These are phyloP conservation scores for Callyntrura sp. DNA, from an alignment of 2,888 invertebrate genomes.

Conservation along the genomic window DNA sequence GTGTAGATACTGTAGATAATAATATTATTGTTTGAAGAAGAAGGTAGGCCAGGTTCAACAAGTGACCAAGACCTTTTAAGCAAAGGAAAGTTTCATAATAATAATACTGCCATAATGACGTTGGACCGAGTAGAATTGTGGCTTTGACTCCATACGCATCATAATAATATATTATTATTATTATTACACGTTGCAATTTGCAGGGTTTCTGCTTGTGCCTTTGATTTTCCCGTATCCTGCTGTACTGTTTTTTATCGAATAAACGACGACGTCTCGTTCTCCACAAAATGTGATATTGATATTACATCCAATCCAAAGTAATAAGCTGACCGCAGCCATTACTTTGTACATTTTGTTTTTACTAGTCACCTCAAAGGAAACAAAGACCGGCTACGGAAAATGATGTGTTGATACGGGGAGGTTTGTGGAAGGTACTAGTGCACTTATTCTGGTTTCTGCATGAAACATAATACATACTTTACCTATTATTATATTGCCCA, in stretches of 20 bases:
- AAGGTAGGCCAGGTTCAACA: constrained; percentile 2
- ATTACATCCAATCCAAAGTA: constrained; percentile 38
- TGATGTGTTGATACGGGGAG: constrained; percentile 59
- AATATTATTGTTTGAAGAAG: neutral
- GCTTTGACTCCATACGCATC: neutral
- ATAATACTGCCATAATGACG: neutral
- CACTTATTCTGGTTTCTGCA: constrained; percentile 19
- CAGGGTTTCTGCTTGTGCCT: neutral
- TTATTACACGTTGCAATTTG: constrained; percentile 45
- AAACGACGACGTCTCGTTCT: neutral
- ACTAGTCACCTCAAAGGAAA: constrained; percentile 35
- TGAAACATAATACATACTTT: neutral
- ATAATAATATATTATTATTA: constrained; percentile 35
- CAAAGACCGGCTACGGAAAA: constrained; percentile 56
- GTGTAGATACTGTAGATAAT: constrained; percentile 28
- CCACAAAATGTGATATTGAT: constrained; percentile 11
- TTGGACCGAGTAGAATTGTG: neutral
- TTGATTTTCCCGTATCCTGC: neutral
- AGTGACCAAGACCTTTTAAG: constrained; percentile 26
- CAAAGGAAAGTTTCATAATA: constrained; percentile 28
- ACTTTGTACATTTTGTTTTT: constrained; percentile 39
- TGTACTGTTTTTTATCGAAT: constrained; percentile 13
- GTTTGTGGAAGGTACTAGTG: neutral
- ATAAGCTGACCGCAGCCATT: constrained; percentile 50
- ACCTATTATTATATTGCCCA: neutral